A percentile compares a stretch with the other conserved stretches of the same genome.
Conservation (phyloP, 2,797 vertebrate genomes). For the Arctocebus calabarensis region DNA sequence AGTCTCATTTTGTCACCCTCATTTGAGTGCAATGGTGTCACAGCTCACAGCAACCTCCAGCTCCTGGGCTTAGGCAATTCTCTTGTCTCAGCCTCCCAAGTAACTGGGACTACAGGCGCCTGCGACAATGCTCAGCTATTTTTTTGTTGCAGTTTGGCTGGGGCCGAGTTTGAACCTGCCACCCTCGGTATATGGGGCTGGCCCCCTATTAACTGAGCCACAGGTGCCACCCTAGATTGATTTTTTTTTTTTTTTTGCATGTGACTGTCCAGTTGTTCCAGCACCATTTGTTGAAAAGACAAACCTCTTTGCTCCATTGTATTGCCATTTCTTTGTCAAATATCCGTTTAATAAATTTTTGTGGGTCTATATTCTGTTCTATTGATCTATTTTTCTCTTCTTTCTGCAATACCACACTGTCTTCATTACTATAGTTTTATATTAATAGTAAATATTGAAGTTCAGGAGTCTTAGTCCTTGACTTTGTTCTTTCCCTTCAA, state of each 20-base stretch:
- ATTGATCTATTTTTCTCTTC: background rate
- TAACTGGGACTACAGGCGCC: too few species aligned
- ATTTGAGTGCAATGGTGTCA: too few species aligned
- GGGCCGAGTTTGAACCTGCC: too few species aligned
- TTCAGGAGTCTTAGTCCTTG: background rate
- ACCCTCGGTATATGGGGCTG: too few species aligned
- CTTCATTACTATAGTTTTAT: background rate
- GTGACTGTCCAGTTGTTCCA: background rate
- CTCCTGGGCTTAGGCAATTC: too few species aligned
- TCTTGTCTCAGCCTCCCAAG: too few species aligned
- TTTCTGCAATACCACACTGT: background rate
- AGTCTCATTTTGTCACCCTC: too few species aligned
- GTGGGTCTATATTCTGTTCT: background rate
- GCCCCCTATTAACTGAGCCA: too few species aligned
- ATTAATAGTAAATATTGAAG: background rate
- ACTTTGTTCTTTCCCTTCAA: background rate
- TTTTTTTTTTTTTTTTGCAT: background rate
- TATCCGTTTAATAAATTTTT: background rate
- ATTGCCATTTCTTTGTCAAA: background rate
- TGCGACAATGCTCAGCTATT: too few species aligned
- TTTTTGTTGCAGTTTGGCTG: too few species aligned
- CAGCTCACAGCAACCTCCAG: too few species aligned
- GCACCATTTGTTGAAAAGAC: background rate
- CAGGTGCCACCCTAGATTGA: background rate
- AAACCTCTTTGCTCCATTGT: background rate